Evolutionary conservation across 2,113 vertebrate species (phyloP).

Genomic region (Heptranchias perlo): DNA sequence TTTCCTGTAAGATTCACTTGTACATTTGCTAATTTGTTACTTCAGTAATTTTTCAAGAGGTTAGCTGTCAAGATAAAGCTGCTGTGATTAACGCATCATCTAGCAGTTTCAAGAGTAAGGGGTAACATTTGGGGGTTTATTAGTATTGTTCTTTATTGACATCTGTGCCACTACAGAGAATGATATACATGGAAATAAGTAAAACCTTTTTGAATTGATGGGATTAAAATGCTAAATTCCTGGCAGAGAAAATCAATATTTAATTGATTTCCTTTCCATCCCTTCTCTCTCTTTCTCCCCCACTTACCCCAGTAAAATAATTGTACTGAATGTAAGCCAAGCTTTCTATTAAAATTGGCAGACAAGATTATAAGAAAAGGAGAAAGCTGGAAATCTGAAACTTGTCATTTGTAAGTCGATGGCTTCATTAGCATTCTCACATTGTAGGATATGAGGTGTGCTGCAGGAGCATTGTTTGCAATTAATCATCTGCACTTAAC

Average conservation of each 20-base stretch:
- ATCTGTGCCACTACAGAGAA: background rate
- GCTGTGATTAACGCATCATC: background rate
- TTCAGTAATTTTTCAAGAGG: background rate
- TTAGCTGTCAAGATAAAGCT: background rate
- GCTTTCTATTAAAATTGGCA: background rate
- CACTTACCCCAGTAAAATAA: background rate
- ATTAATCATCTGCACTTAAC: background rate
- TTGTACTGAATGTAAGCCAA: background rate
- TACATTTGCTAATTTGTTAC: background rate
- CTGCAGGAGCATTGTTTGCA: background rate
- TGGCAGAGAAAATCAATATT: background rate
- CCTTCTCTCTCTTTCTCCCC: background rate
- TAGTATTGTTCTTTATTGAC: background rate
- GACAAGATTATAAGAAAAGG: background rate
- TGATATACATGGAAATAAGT: background rate
- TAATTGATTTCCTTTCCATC: background rate
- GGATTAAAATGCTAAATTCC: background rate
- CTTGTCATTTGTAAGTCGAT: background rate
- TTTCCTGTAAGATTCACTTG: background rate
- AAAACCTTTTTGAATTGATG: background rate
- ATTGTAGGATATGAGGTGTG: background rate
- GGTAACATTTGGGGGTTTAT: background rate
- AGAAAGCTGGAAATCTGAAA: background rate
- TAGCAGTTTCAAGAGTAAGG: background rate
- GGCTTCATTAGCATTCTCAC: background rate